phyloP scores from a whole-genome alignment of 2,797 vertebrate genomes.

The Dermochelys coriacea region DNA sequence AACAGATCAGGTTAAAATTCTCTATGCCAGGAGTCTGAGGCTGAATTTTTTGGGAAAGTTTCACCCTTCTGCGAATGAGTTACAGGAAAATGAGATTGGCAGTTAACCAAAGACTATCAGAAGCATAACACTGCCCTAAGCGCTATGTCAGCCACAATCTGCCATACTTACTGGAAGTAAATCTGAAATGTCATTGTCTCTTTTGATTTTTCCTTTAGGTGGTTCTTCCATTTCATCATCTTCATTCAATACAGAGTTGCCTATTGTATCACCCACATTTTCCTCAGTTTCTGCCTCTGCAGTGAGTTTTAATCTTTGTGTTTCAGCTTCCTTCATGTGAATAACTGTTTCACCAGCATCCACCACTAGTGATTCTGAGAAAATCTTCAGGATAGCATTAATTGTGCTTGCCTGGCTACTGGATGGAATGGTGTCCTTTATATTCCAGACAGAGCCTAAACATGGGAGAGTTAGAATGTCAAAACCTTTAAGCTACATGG shows the following conservation, averaged over 20 bases:
- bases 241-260: constrained; percentile 66
- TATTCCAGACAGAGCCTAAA: constrained; percentile 93
- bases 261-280: constrained; percentile 31
- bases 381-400: constrained; percentile 86
- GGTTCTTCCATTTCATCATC: constrained; percentile 84
- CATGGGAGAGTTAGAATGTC: not conserved
- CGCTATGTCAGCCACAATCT: not conserved
- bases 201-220: constrained; percentile 75
- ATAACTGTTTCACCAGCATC: constrained; percentile 84
- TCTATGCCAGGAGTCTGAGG: not conserved
- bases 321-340: constrained; percentile 84
- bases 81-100: not conserved
- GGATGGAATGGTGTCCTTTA: constrained; percentile 87
- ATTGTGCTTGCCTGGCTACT: constrained; percentile 89
- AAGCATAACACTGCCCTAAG: not conserved
- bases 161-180: constrained; percentile 90
- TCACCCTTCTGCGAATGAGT: not conserved
- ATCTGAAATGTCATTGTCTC: constrained; percentile 87
- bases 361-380: constrained; percentile 87
- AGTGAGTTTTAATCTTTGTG: constrained; percentile 63
- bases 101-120: not conserved
- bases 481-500: not conserved
- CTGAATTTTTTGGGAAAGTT: not conserved
- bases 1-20: not conserved
- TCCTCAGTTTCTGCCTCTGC: constrained; percentile 64